Evolutionary conservation across 2,888 invertebrate species (phyloP).

Genomic region (Baronia brevicornis): DNA sequence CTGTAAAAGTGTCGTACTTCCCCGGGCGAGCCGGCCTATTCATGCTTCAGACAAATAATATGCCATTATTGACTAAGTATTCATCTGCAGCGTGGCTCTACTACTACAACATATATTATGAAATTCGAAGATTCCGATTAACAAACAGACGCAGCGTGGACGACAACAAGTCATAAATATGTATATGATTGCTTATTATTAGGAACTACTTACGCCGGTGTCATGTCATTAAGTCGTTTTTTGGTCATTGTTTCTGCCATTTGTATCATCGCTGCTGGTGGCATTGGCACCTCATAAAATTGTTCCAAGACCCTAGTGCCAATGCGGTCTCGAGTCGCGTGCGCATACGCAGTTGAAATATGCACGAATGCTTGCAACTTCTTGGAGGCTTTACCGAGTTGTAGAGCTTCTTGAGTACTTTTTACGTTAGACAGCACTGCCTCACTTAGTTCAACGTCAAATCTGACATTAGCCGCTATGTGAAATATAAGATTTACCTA

Average conservation of each 20-base stretch:
- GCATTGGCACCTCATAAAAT: constrained; percentile 24
- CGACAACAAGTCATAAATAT: too few species aligned
- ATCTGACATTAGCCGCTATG: constrained; percentile 71
- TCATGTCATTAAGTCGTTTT: background rate
- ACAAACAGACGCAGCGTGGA: too few species aligned
- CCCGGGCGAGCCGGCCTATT: too few species aligned
- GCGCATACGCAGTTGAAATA: constrained; percentile 45
- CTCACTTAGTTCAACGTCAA: constrained; percentile 79
- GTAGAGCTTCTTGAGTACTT: background rate
- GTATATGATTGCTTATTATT: too few species aligned
- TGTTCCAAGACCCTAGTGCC: constrained; percentile 20
- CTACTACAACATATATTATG: too few species aligned
- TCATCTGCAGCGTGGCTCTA: too few species aligned
- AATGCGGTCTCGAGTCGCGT: constrained; percentile 40
- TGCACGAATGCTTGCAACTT: constrained; percentile 19
- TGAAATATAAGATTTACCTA: constrained; percentile 46
- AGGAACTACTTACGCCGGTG: constrained; percentile 1
- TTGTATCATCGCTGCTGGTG: constrained; percentile 25
- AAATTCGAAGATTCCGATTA: too few species aligned
- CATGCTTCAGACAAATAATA: too few species aligned
- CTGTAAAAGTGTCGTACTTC: too few species aligned
- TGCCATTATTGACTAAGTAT: too few species aligned
- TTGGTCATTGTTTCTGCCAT: constrained; percentile 26
- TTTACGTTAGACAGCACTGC: constrained; percentile 2
- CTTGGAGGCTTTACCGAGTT: constrained; percentile 4